These are phyloP conservation scores for Thamnophis elegans DNA, from an alignment of 2,797 vertebrate species.

Conservation along the genomic window DNA sequence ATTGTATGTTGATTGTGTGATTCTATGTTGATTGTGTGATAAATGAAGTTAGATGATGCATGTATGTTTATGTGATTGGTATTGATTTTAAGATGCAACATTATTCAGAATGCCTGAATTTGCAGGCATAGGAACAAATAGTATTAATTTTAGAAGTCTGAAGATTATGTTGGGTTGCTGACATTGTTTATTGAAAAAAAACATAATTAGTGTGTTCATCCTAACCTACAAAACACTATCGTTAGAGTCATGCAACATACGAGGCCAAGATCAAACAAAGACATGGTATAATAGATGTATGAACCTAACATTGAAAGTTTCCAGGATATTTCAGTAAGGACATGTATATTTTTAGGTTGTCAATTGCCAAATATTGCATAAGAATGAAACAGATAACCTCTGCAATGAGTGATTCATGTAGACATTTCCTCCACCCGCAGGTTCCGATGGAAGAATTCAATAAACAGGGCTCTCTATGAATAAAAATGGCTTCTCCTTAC, in stretches of 20 bases:
- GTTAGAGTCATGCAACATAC: background rate
- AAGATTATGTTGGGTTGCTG: background rate
- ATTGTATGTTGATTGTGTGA: background rate
- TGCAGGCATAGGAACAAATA: background rate
- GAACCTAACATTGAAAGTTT: background rate
- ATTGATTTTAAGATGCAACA: background rate
- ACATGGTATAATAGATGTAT: background rate
- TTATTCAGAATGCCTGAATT: background rate
- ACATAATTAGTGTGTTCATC: background rate
- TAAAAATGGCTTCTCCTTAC: background rate
- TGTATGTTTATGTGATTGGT: background rate
- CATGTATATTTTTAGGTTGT: background rate
- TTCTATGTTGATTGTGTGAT: background rate
- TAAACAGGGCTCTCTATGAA: background rate
- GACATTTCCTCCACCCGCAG: background rate
- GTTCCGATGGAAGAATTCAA: background rate
- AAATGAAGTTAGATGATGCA: background rate
- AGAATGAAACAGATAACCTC: background rate
- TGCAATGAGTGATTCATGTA: background rate
- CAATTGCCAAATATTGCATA: background rate
- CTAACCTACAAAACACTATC: background rate
- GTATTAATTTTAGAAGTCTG: background rate
- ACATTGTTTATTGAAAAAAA: background rate
- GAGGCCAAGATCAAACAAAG: background rate
- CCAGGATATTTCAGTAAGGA: background rate